Conservation (phyloP, 2,113 vertebrate genomes). For the Proterorhinus semilunaris region DNA sequence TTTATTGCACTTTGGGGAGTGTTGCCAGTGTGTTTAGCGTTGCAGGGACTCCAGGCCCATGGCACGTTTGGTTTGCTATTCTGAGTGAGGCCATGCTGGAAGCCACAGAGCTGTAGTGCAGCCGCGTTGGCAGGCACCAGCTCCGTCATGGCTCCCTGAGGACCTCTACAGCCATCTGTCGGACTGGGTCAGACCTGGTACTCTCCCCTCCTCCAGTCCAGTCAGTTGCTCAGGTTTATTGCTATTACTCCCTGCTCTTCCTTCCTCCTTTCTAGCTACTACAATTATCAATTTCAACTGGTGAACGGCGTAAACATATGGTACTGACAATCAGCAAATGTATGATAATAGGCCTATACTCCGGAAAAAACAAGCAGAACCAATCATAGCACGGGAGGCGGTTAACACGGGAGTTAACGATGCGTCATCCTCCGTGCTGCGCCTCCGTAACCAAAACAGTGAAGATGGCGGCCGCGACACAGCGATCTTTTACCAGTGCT, state of each 20-base stretch:
- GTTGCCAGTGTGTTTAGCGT: slow-evolving; percentile 5
- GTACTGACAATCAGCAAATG: no score
- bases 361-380: no score
- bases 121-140: slow-evolving; percentile 14
- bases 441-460: no score
- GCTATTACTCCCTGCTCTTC: not conserved
- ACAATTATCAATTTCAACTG: no score
- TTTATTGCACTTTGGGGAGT: slow-evolving; percentile 3
- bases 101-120: slow-evolving; percentile 5
- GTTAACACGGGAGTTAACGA: no score
- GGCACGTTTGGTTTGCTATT: slow-evolving; percentile 4
- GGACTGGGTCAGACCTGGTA: not conserved
- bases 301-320: no score
- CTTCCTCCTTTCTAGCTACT: not conserved
- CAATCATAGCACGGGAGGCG: no score
- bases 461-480: no score
- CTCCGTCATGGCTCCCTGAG: slow-evolving; percentile 22
- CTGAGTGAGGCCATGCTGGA: slow-evolving; percentile 1
- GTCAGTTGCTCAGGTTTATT: slow-evolving; percentile 2
- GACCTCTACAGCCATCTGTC: slow-evolving; percentile 48
- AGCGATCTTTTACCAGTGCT: no score
- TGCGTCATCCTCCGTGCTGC: no score
- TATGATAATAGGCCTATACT: no score
- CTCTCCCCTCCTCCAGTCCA: not conserved
- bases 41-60: slow-evolving; percentile 2